Evolutionary conservation across 1,140 invertebrate genomes (phyloP).

Genomic region (Leucophenga varia): DNA sequence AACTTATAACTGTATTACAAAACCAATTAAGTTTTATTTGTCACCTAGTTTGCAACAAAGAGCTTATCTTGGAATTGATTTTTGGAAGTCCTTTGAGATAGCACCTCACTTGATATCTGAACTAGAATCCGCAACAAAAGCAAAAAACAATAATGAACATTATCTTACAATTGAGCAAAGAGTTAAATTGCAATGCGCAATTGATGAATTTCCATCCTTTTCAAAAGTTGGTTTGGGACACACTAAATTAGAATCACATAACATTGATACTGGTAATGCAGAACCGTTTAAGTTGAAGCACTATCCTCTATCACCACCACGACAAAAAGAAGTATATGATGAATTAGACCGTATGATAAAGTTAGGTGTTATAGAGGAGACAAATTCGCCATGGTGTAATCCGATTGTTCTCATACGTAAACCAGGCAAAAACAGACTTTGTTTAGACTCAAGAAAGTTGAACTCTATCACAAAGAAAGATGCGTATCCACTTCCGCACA

Average conservation of each 20-base stretch:
- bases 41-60: not conserved
- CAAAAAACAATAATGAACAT: too few species aligned
- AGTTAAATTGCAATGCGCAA: too few species aligned
- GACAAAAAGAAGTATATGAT: conserved; percentile 16
- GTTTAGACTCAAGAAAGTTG: conserved; percentile 33
- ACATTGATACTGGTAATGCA: too few species aligned
- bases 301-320: conserved; percentile 22
- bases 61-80: not conserved
- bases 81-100: not conserved
- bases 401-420: conserved; percentile 33
- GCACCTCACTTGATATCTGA: conserved; percentile 7
- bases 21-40: not conserved
- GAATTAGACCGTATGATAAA: conserved; percentile 26
- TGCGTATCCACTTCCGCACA: too few species aligned
- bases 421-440: conserved; percentile 24
- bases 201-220: too few species aligned
- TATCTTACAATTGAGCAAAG: too few species aligned
- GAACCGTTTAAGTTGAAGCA: conserved; percentile 27
- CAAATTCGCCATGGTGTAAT: conserved; percentile 23
- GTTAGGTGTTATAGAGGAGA: conserved; percentile 19
- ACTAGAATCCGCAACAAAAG: too few species aligned
- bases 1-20: too few species aligned
- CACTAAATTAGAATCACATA: too few species aligned
- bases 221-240: too few species aligned
- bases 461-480: conserved; percentile 30